phyloP scores from a whole-genome alignment of 2,797 vertebrate species.

The Xenops minutus region DNA sequence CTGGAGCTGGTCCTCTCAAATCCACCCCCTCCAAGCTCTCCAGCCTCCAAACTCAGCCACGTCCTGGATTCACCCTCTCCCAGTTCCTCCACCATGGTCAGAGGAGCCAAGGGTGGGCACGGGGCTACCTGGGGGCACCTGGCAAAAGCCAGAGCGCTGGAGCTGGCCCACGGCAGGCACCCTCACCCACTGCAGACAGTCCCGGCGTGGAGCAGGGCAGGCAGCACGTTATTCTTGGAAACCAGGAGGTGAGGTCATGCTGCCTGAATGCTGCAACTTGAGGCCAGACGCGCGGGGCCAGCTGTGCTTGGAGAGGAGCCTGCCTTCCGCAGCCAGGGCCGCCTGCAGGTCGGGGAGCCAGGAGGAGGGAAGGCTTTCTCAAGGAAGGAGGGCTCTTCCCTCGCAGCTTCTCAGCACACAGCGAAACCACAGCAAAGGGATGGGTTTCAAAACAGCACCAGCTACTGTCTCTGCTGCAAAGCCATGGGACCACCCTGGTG shows the following conservation, averaged over 20 bases:
- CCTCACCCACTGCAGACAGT: not conserved
- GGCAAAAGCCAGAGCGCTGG: not conserved
- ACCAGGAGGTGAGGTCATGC: constrained; percentile 68
- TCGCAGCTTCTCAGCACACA: not conserved
- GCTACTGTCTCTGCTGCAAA: not conserved
- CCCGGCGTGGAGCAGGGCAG: not conserved
- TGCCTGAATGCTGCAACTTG: constrained; percentile 65
- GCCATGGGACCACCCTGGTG: not conserved
- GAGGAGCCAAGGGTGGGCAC: accelerated
- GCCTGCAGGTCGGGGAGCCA: not conserved
- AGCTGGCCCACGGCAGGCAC: not conserved
- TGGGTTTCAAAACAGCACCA: not conserved
- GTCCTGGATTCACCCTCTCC: not conserved
- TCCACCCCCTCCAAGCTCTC: not conserved
- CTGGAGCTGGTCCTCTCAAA: not conserved
- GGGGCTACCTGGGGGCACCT: not conserved
- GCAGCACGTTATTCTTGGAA: constrained; percentile 63
- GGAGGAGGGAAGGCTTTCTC: not conserved
- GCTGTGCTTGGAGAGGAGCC: constrained; percentile 42
- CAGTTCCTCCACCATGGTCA: not conserved
- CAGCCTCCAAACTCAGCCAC: not conserved
- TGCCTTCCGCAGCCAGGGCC: not conserved
- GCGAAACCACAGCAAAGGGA: not conserved
- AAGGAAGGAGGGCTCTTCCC: not conserved
- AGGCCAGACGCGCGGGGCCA: constrained; percentile 40